Evolutionary conservation across 2,888 invertebrate species (phyloP), one percentile per base, ranked within the genome.

Genomic region (Oasisia sp.): DNA sequence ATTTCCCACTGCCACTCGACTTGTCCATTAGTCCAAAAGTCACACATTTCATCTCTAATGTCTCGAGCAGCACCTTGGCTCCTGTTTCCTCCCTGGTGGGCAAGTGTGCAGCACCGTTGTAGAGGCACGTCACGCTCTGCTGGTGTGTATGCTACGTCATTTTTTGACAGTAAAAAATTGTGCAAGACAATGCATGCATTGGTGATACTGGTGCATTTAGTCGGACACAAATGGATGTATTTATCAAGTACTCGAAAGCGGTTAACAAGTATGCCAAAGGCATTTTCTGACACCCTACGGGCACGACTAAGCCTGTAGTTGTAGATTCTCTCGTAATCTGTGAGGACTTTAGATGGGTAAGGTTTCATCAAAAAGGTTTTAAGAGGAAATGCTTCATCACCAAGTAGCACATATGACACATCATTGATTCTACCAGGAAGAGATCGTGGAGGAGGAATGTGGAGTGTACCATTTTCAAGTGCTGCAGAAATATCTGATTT

Each of bases 311-410:
- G 50, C n/a, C 93, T 45, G 89, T 93, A 93, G 44, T 93, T 93
- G 45, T 38, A 91, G 5, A 93, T 91, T n/a, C 92, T 19, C 32
- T 90, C 32, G 19, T 74, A 89, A 19, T 58, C 14, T 27, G 27
- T 58, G 32, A 93, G 38, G 38, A 58, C 32, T 32, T 92, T 56
- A 12, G 74, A 32, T 32, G 93, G 93, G 91, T 93, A 94, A 4
- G 94, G 94, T 91, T 93, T 93, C 91, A 94, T 92, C 14, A 94
- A n/a, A 89, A 93, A 91, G 0, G 19, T 3, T 89, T 91, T 92
- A 27, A 94, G 74, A 9, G 93, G 92, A 92, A 94, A 94, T 7
- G 94, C 94, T 32, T 94, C 94, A 93, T 94, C 94, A 11, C 91
- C 94, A 2, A 94, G 91, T n/a, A 74, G 14, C 7, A 74, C 74